Evolutionary conservation across 1,140 invertebrate species (phyloP), one percentile per base, ranked within the genome.

Genomic region (Brachionus sp.): DNA sequence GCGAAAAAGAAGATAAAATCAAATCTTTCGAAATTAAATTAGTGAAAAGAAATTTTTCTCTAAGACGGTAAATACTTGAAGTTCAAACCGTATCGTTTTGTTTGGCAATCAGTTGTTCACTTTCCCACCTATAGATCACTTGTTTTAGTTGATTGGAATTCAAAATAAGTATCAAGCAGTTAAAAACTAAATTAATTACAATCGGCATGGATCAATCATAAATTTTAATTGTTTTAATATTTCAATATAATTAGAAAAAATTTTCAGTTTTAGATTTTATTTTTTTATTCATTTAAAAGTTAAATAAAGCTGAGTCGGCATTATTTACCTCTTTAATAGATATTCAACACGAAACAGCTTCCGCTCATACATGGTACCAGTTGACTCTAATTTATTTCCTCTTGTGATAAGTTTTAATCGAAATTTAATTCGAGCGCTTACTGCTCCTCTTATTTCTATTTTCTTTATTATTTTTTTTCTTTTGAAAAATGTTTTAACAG

Each of bases 91-190:
- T 39, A 70, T 39, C 33, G 37, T 19, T 12, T 37, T 37, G 35
- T 70, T 39, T 70, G 37, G 16, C 66, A 70, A 70, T 70, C 66
- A 70, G 66, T 70, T 70, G 66, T 70, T n/a, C 66, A 70, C 16
- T 16, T 70, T 70, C 66, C 66, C 66, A 70, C 66, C 66, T 70
- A 70, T 70, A 37, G 66, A 5, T 70, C 66, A 70, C 66, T 70
- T 70, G 66, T 70, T 70, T 57, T 16, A n/a, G 13, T 23, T 37
- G 64, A 66, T 66, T 66, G 33, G 23, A 37, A 39, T 70, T 70
- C 9, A 19, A 70, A 70, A 70, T 70, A 70, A 70, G 66, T 70
- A 39, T 70, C 66, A 70, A 70, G 35, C 66, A 70, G 66, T 70
- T 70, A 70, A 70, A 70, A 70, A 70, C 13, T 70, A 66, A 66